Evolutionary conservation across 2,797 vertebrate genomes (phyloP), one percentile per base, ranked within the genome.

Genomic region (Brotula barbata): DNA sequence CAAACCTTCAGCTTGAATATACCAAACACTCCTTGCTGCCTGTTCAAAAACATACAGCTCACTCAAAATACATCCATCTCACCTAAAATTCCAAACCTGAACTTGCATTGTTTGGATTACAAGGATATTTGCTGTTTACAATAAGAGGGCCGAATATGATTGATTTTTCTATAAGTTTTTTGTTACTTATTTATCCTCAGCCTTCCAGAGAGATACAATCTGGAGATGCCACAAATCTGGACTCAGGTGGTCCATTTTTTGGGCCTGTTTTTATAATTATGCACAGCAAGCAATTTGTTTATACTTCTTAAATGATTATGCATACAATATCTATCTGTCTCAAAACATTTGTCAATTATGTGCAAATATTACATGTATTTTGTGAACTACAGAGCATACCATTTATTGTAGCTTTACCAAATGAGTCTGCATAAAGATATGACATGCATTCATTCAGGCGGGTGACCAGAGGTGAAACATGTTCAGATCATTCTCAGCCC

Each of bases 221-320:
- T n/a, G n/a, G n/a, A n/a, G n/a, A n/a, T n/a, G n/a, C n/a, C n/a
- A n/a, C n/a, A n/a, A n/a, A n/a, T n/a, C 25, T 28, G 25, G 4
- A 28, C 25, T 28, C 25, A 28, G 25, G 25, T 4, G 4, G 37
- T 16, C 19, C 42, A 21, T n/a, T 37, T 21, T n/a, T n/a, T n/a
- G n/a, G n/a, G n/a, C n/a, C n/a, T n/a, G 40, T 33, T 41, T 54
- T 10, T 37, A 52, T 42, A 53, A 50, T 25, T 25, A 43, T n/a
- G n/a, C 39, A 13, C 7, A 16, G 20, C 20, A 46, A 17, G 12
- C 7, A 4, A 28, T 33, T 33, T 33, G 9, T 19, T 16, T 19
- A 14, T 13, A 9, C 7, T 1, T 28, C 10, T 13, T 28, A 20
- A 13, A n/a, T 39, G 16, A 9, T 49, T 6, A 37, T 36, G 48